Percentiles rank a stretch among this genome's conserved stretches.
Conservation (phyloP, 2,888 invertebrate genomes). For the Abrostola triplasia region DNA sequence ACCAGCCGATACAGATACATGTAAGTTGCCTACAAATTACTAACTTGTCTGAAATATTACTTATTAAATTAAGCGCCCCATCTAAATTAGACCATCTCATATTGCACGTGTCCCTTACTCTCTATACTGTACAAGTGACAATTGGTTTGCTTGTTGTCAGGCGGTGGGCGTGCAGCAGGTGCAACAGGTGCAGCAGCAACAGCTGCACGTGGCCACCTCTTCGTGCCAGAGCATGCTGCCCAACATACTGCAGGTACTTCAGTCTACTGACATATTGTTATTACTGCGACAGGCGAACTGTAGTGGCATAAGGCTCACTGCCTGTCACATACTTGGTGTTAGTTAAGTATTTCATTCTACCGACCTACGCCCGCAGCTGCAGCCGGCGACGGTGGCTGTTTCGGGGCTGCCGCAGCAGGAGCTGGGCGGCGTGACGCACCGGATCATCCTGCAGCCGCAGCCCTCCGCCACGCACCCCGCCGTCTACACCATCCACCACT, state of each 20-base stretch:
- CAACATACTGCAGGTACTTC: conserved; percentile 82
- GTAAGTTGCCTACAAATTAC: conserved; percentile 69
- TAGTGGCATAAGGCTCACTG: too few relatives aligned
- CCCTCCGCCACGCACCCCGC: conserved; percentile 70
- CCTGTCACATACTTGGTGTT: too few relatives aligned
- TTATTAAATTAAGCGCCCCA: not conserved
- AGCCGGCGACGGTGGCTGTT: conserved; percentile 77
- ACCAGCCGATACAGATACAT: conserved; percentile 86
- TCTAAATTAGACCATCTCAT: too few relatives aligned
- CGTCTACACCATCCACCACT: conserved; percentile 84
- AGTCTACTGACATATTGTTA: not conserved
- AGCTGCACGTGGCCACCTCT: conserved; percentile 84
- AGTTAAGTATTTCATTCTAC: not conserved
- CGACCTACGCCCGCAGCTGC: conserved; percentile 64
- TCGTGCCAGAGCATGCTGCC: conserved; percentile 85
- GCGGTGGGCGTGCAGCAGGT: conserved; percentile 86
- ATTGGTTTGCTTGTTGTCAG: conserved; percentile 55
- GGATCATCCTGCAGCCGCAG: conserved; percentile 83
- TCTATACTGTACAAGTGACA: too few relatives aligned
- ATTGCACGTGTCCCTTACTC: too few relatives aligned
- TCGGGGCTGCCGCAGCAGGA: conserved; percentile 75
- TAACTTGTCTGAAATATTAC: not conserved
- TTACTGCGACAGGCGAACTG: too few relatives aligned
- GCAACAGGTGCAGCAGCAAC: conserved; percentile 85
- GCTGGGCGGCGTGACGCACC: conserved; percentile 80